Evolutionary conservation across 1,140 invertebrate species (phyloP), one percentile per base, ranked within the genome.

Genomic region (Orchestia grillus): DNA sequence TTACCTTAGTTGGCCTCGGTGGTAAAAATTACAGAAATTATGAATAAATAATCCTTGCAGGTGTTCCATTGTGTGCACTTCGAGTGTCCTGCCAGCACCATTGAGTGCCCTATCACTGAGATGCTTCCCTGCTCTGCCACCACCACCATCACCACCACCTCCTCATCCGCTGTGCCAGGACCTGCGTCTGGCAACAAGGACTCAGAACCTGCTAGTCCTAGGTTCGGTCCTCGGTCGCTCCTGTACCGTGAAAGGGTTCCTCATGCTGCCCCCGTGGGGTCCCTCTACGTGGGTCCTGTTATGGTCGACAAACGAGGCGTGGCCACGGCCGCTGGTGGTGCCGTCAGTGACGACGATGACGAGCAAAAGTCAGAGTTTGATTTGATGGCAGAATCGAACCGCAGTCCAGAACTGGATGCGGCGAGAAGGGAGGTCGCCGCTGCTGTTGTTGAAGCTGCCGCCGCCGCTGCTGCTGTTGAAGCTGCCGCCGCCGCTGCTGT

Each of bases 51-150:
- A n/a, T 53, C 96, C 97, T n/a, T 97, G 42, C 96, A 99, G 98
- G 99, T 99, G 92, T 99, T 99, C 97, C 99, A 99, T 97, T 99
- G 99, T 97, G 99, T 99, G 45, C 99, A 99, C 97, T 98, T 99
- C 97, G 99, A 99, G 97, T 99, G 99, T 97, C 97, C 97, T 44
- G 96, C 97, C 44, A 94, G 92, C 44, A 94, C 92, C 3, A 47
- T 94, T 44, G 92, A 94, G 92, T 94, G 92, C 40, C 92, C 92
- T 44, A 94, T 94, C 44, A 94, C 92, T 6, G 92, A 94, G 43
- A 94, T 44, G 40, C 16, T 94, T 8, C 92, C 92, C 92, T 47
- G 36, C 92, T 94, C 92, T 47, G 92, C 92, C 8, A 94, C 92
- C 44, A 94, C 44, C 4, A 94, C 92, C 92, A n/a, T 45, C 92